These are phyloP conservation scores for Thymelicus lineola DNA, from an alignment of 2,888 invertebrate species.

Conservation along the genomic window DNA sequence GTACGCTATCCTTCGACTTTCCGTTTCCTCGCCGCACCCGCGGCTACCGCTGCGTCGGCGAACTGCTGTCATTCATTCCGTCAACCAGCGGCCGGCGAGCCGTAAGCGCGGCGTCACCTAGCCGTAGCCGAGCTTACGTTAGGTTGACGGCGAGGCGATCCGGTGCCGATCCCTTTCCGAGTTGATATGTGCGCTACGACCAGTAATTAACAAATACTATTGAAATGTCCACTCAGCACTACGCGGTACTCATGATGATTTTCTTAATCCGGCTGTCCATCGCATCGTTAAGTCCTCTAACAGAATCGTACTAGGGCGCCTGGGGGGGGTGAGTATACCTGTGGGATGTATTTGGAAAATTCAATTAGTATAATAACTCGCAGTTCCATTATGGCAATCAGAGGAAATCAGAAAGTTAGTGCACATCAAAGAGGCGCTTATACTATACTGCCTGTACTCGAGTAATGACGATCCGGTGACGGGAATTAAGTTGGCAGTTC, in stretches of 20 bases:
- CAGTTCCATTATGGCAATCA: slow-evolving; percentile 81
- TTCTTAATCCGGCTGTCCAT: slow-evolving; percentile 27
- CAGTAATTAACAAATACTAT: no score
- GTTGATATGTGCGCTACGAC: no score
- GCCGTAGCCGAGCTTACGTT: no score
- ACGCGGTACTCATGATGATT: neutral
- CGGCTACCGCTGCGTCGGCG: no score
- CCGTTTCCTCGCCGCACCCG: no score
- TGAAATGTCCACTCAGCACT: no score
- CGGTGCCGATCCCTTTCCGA: no score
- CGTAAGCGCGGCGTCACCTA: no score
- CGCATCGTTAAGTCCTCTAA: neutral
- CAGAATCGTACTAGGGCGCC: slow-evolving; percentile 13
- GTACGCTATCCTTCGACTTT: no score
- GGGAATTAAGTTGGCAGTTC: slow-evolving; percentile 13
- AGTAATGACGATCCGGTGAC: slow-evolving; percentile 63
- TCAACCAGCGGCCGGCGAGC: no score
- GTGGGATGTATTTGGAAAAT: slow-evolving; percentile 56
- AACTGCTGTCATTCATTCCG: no score
- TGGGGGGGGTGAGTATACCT: slow-evolving; percentile 24
- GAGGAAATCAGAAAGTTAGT: slow-evolving; percentile 79
- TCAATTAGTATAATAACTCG: slow-evolving; percentile 82
- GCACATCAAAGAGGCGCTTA: slow-evolving; percentile 78
- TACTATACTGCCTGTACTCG: slow-evolving; percentile 62
- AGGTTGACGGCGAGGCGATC: no score